Evolutionary conservation across 2,797 vertebrate species (phyloP).

Genomic region (Cottoperca gobio): DNA sequence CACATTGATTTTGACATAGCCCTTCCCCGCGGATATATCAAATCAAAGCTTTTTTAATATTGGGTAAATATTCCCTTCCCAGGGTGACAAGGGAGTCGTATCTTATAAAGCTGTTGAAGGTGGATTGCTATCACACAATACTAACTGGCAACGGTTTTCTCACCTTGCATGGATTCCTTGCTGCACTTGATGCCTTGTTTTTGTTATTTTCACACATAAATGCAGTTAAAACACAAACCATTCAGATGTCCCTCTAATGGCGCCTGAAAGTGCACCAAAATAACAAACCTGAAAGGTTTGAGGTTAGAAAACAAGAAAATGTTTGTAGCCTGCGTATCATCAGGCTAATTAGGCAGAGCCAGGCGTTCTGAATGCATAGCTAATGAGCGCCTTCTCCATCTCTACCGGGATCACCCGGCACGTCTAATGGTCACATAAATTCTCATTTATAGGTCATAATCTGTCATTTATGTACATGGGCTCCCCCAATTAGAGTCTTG

Average conservation of each 20-base stretch:
- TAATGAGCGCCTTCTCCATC: conserved; percentile 83
- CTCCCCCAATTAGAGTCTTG: conserved; percentile 80
- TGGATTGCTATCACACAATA: conserved; percentile 28
- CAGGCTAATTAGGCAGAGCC: conserved; percentile 79
- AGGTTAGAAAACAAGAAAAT: conserved; percentile 56
- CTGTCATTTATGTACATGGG: conserved; percentile 85
- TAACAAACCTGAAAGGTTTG: conserved; percentile 55
- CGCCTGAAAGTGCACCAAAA: conserved; percentile 41
- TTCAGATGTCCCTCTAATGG: conserved; percentile 38
- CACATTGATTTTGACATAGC: conserved; percentile 59
- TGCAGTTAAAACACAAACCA: conserved; percentile 32
- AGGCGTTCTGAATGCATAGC: conserved; percentile 75
- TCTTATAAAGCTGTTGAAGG: conserved; percentile 48
- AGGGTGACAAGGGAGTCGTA: conserved; percentile 28
- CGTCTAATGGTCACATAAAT: conserved; percentile 89
- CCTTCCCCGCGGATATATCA: conserved; percentile 53
- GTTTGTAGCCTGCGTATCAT: conserved; percentile 74
- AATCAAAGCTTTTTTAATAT: conserved; percentile 64
- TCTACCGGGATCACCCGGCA: conserved; percentile 81
- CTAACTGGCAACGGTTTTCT: conserved; percentile 21
- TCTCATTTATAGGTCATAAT: conserved; percentile 90
- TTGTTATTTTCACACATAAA: conserved; percentile 29
- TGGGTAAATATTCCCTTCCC: conserved; percentile 60
- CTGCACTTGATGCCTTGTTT: background rate
- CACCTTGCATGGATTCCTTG: background rate